These are phyloP conservation scores for Epirrhoe tristata DNA, from an alignment of 2,888 invertebrate species.

Conservation along the genomic window DNA sequence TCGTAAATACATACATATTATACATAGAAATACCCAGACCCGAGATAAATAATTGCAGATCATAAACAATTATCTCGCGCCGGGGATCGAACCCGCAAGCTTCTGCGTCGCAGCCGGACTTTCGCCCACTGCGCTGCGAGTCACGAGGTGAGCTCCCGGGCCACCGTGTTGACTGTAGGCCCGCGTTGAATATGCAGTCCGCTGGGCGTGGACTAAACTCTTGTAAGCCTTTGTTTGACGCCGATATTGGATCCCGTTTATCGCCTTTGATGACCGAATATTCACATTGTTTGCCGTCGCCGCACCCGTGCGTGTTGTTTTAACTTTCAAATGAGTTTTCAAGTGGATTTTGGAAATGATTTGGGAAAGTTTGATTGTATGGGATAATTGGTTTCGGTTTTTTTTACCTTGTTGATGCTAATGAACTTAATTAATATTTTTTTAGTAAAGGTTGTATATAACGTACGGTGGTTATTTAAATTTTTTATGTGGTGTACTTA, in stretches of 20 bases:
- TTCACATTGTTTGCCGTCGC: slow-evolving; percentile 57
- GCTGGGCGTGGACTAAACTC: slow-evolving; percentile 80
- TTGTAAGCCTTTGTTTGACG: slow-evolving; percentile 82
- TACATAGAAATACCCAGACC: too few species aligned
- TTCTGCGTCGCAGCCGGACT: too few species aligned
- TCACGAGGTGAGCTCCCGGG: slow-evolving; percentile 22
- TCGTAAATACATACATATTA: too few species aligned
- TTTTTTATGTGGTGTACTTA: too few species aligned
- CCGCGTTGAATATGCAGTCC: slow-evolving; percentile 81
- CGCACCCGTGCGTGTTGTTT: slow-evolving; percentile 40
- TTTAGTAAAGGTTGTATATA: not conserved
- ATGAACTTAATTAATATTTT: slow-evolving; percentile 2
- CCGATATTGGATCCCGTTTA: slow-evolving; percentile 80
- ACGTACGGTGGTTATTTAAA: too few species aligned
- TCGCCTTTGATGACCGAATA: slow-evolving; percentile 71
- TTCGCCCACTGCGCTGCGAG: too few species aligned
- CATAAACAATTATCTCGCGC: too few species aligned
- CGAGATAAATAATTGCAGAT: too few species aligned
- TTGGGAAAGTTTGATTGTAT: slow-evolving; percentile 38
- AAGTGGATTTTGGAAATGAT: slow-evolving; percentile 35
- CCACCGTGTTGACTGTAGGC: slow-evolving; percentile 64
- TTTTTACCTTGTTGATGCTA: slow-evolving; percentile 11
- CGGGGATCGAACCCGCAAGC: too few species aligned
- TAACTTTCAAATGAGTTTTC: slow-evolving; percentile 50
- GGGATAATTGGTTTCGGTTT: slow-evolving; percentile 33